These are phyloP conservation scores for Cheilosia vulpina DNA, from an alignment of 2,888 invertebrate species.

Conservation along the genomic window DNA sequence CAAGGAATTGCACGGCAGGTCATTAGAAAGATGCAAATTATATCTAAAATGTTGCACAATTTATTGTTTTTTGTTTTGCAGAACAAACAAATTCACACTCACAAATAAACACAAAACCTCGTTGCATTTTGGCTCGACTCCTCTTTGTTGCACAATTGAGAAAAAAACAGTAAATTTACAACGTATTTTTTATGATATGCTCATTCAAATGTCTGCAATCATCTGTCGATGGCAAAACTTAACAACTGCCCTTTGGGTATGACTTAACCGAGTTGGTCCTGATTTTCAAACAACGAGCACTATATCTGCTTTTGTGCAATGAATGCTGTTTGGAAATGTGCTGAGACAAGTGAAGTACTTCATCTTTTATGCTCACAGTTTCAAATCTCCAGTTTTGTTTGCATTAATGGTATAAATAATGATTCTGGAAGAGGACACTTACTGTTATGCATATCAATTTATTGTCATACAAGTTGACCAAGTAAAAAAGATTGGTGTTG, in stretches of 20 bases:
- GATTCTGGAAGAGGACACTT: slow-evolving; percentile 26
- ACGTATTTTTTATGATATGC: not conserved
- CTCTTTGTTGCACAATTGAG: not conserved
- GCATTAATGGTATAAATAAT: slow-evolving; percentile 26
- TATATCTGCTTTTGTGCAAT: slow-evolving; percentile 17
- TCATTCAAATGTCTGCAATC: slow-evolving; percentile 9
- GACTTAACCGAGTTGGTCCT: not conserved
- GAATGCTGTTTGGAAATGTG: slow-evolving; percentile 50
- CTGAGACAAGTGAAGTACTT: slow-evolving; percentile 24
- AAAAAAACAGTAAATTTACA: not conserved
- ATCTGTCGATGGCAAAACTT: slow-evolving; percentile 6
- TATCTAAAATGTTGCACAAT: slow-evolving; percentile 29
- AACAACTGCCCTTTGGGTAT: slow-evolving; percentile 10
- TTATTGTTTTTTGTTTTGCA: not conserved
- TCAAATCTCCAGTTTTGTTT: slow-evolving; percentile 27
- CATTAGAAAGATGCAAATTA: slow-evolving; percentile 62
- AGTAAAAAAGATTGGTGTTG: slow-evolving; percentile 25
- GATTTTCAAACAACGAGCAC: not conserved
- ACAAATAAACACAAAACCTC: slow-evolving; percentile 42
- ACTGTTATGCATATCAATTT: slow-evolving; percentile 43
- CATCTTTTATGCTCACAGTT: slow-evolving; percentile 55
- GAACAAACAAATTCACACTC: slow-evolving; percentile 3
- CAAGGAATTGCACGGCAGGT: slow-evolving; percentile 84
- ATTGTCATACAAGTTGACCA: slow-evolving; percentile 19
- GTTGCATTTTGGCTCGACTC: slow-evolving; percentile 29